Conservation (phyloP, 2,113 vertebrate species). For the Thunnus thynnus region DNA sequence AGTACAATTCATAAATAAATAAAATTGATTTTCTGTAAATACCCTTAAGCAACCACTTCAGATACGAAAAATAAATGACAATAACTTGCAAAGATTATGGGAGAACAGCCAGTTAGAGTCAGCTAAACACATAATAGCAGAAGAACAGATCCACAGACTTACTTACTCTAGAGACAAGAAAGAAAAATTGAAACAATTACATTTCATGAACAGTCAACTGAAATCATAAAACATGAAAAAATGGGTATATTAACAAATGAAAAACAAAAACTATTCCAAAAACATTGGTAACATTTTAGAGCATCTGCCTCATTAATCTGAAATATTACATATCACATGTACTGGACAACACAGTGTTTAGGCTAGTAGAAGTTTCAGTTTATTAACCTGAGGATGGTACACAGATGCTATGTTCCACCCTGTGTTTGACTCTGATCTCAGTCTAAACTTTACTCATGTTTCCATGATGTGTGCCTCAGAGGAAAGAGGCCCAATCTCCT, state of each 20-base stretch:
- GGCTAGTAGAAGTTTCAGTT: not conserved
- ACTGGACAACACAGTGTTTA: conserved; percentile 2
- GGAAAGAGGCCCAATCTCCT: not conserved
- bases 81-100: no score
- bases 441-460: not conserved
- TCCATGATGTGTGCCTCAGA: not conserved
- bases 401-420: not conserved
- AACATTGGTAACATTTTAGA: not conserved
- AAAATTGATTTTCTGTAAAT: no score
- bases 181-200: not conserved
- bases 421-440: not conserved
- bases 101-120: no score
- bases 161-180: not conserved
- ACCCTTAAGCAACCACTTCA: no score
- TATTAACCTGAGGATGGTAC: conserved; percentile 13
- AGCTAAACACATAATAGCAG: not conserved
- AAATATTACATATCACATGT: not conserved
- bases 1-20: no score
- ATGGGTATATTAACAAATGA: not conserved
- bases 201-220: not conserved
- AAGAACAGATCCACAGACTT: not conserved
- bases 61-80: no score
- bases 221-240: not conserved
- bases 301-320: not conserved
- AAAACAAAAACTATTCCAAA: not conserved